Percentiles rank a stretch among this genome's conserved stretches.
Conservation (phyloP, 2,888 invertebrate species). For the Megalurothrips usitatus region DNA sequence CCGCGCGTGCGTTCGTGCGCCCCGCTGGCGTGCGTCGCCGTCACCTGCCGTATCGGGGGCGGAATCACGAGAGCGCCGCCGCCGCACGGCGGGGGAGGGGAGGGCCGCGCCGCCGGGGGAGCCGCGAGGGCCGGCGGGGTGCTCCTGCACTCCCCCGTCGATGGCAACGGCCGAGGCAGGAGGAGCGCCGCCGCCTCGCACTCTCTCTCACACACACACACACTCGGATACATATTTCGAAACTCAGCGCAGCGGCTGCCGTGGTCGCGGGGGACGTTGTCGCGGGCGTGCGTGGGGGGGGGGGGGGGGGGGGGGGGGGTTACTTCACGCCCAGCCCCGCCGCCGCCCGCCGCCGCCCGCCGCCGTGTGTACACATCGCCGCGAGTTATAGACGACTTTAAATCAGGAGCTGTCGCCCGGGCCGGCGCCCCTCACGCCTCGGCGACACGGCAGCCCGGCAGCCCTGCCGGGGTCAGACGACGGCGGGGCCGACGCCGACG, state of each 20-base stretch:
- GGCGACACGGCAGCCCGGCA: too few relatives aligned
- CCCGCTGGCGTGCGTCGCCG: not conserved
- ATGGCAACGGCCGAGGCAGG: too few relatives aligned
- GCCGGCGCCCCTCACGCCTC: not conserved
- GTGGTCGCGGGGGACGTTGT: too few relatives aligned
- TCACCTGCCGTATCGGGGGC: not conserved
- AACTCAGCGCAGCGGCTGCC: too few relatives aligned
- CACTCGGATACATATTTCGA: too few relatives aligned
- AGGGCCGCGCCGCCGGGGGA: not conserved
- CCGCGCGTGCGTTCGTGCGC: too few relatives aligned
- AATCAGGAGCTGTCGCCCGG: not conserved
- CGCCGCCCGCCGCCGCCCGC: too few relatives aligned
- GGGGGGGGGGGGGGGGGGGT: not conserved
- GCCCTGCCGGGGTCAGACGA: too few relatives aligned
- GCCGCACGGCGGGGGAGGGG: conserved; percentile 2
- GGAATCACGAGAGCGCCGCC: not conserved
- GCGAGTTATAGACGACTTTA: not conserved
- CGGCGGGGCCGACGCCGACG: too few relatives aligned
- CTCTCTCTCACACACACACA: too few relatives aligned
- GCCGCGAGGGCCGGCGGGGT: not conserved
- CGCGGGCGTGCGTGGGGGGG: not conserved
- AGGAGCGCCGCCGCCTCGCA: too few relatives aligned
- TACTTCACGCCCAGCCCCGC: not conserved
- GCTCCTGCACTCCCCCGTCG: too few relatives aligned
- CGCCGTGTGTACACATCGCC: not conserved